phyloP scores from a whole-genome alignment of 2,113 vertebrate genomes.

The Megaceryle torquata region DNA sequence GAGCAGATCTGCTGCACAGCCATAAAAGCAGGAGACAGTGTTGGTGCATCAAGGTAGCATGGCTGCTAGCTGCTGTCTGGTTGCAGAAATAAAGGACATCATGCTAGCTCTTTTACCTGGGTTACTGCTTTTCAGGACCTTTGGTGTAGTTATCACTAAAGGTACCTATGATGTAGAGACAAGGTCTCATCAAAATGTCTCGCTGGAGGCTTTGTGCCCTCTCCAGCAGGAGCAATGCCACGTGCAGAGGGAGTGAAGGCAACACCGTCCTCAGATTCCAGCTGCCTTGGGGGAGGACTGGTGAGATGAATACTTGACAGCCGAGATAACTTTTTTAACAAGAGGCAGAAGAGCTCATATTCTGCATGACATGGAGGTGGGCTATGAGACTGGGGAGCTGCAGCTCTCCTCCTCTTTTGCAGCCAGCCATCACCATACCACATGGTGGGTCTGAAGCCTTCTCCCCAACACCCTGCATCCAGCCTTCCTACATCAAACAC shows the following conservation, averaged over 20 bases:
- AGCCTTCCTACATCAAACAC: background rate
- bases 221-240: background rate
- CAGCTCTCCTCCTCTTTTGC: background rate
- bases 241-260: background rate
- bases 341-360: background rate
- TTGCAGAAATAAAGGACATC: background rate
- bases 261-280: background rate
- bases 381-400: background rate
- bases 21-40: background rate
- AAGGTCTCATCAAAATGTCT: background rate
- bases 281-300: background rate
- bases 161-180: background rate
- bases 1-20: background rate
- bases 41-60: background rate
- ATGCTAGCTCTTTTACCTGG: background rate
- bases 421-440: background rate
- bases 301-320: background rate
- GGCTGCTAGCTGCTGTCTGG: background rate
- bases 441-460: accelerated
- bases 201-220: background rate
- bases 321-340: background rate
- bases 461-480: background rate
- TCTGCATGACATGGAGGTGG: background rate
- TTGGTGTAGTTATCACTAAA: background rate
- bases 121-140: background rate